Evolutionary conservation across 35 echinoderm and acorn worm species (phyloP), one percentile per base, ranked within the genome.

Genomic region (Ptychodera flava): DNA sequence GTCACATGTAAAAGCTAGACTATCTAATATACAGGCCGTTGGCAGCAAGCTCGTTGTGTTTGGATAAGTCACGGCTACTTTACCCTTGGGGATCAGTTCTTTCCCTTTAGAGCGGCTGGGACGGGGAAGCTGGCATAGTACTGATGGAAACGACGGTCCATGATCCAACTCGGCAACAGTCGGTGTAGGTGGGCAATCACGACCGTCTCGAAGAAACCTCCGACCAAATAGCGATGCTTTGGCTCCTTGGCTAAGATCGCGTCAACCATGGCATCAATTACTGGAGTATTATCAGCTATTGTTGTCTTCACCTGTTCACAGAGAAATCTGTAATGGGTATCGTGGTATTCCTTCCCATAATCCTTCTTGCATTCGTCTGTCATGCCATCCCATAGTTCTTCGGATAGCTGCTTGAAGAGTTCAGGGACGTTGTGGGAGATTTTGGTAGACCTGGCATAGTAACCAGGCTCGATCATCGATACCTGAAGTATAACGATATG

Each of bases 241-340:
- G 88, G 88, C 29, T n/a, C 32, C 1, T 82, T 0, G 1, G 81
- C 83, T 16, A 16, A 36, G n/a, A 85, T 35, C 0, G 81, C 82
- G 77, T 90, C 82, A 1, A 90, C 82, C 88, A 90, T 90, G 45
- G 81, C 82, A 33, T 90, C 76, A 28, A 84, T 34, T 10, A 90
- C 88, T 0, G 82, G 45, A 14, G 82, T 85, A 1, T 30, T 31
- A 34, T 90, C 88, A n/a, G 31, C 81, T 33, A 64, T 75, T 33
- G 81, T 84, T 28, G n/a, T 76, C 29, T 84, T 34, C 16, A 37
- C 31, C 16, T 14, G 38, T 31, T 33, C 36, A 30, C 79, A 16
- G 1, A 16, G 37, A 29, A 0, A 35, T 31, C 78, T 15, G 15
- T 28, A 1, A 15, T 75, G 30, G 36, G 37, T 33, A 30, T 85